Evolutionary conservation across 2,113 vertebrate species (phyloP), one percentile per base, ranked within the genome.

Genomic region (Halcyon malimbica): DNA sequence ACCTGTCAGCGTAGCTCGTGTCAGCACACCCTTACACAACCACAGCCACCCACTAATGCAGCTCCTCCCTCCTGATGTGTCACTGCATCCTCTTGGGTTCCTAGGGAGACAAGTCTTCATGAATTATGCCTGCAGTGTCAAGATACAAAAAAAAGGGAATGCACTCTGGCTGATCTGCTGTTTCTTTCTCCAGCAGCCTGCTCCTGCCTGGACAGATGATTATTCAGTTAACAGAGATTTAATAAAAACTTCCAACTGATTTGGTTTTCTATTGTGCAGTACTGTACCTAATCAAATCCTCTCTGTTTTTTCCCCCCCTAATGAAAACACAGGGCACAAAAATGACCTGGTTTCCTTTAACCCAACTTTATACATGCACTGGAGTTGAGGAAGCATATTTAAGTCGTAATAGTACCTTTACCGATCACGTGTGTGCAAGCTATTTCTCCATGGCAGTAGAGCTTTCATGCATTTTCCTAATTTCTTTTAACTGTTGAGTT

Each of bases 201-300:
- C 39, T 78, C 16, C 33, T 80, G 85, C 37, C 35, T n/a, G 37
- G 71, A 83, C 54, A 86, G 54, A 12, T 64, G 64, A 81, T 93
- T 92, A 90, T 86, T 90, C 39, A 51, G 26, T 77, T 95, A 90
- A 90, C 0, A 0, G 10, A 16, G n/a, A 57, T 85, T 87, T 87
- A 95, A 89, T 85, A 85, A 91, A 89, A 95, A 46, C n/a, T 84
- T 95, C 33, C 31, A 94, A 48, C 19, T 64, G 79, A 93, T 75
- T 83, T 83, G 46, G 83, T 92, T 92, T 75, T 68, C 60, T 92
- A 62, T 87, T 95, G 48, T 64, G 39, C 44, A 31, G 33, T 68
- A 53, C 46, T 84, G 46, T 44, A 63, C 37, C 48, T 83, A 89
- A 71, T 81, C 83, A 86, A 96, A 71, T 57, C 29, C 6, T 85